Evolutionary conservation across 2,797 vertebrate species (phyloP).

Genomic region (Helarctos malayanus): DNA sequence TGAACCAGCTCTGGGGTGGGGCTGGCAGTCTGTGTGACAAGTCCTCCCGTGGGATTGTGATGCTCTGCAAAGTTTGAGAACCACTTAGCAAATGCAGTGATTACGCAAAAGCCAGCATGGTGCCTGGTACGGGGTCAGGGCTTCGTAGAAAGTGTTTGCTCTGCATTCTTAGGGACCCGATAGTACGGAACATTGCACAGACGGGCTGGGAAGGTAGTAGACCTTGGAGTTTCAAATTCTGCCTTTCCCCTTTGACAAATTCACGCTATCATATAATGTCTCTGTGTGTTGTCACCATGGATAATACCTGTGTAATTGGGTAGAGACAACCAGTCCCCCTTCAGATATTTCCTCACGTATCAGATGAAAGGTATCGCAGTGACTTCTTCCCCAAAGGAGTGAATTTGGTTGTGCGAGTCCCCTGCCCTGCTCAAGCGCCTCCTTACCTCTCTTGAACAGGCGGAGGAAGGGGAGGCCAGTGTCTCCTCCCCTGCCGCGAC

Average conservation of each 20-base stretch:
- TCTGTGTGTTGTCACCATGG: background rate
- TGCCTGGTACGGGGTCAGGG: background rate
- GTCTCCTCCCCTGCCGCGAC: constrained; percentile 75
- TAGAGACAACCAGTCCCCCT: background rate
- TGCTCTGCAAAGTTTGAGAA: background rate
- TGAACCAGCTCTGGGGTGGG: background rate
- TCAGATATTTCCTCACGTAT: background rate
- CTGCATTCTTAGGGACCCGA: background rate
- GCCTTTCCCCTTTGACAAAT: background rate
- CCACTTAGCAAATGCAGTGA: background rate
- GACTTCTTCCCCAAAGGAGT: background rate
- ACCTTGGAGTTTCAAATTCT: background rate
- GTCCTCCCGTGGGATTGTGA: background rate
- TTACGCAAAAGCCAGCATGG: background rate
- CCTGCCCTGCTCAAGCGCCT: constrained; percentile 32
- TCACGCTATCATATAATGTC: background rate
- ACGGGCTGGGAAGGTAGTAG: background rate
- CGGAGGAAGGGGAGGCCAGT: constrained; percentile 88
- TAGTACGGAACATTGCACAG: background rate
- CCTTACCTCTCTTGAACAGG: constrained; percentile 85
- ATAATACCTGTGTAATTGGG: background rate
- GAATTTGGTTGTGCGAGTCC: background rate
- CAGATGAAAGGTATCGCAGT: background rate
- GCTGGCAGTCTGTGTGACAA: background rate
- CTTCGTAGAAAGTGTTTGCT: background rate